phyloP scores from a whole-genome alignment of 2,797 vertebrate species.

The Acanthornis magna region DNA sequence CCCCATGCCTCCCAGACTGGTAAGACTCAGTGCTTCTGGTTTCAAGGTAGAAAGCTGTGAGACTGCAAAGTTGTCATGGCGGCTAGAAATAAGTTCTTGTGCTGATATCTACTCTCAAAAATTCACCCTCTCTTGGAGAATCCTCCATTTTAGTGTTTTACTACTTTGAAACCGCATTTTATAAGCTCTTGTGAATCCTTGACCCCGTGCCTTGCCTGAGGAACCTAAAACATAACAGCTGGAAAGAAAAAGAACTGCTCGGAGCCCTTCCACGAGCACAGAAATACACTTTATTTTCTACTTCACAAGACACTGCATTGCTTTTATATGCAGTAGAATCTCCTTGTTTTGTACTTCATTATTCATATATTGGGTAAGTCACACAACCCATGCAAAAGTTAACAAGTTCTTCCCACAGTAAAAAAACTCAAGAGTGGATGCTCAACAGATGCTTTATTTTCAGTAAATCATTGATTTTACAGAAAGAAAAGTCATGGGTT shows the following conservation, averaged over 20 bases:
- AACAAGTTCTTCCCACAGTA: neutral
- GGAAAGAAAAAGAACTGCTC: neutral
- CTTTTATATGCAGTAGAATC: neutral
- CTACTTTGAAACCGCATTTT: neutral
- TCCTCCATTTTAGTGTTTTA: neutral
- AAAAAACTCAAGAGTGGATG: neutral
- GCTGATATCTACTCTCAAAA: neutral
- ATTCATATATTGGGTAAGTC: neutral
- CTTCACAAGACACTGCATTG: neutral
- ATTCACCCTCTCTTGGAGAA: neutral
- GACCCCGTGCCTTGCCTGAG: neutral
- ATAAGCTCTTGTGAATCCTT: neutral
- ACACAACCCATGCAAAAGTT: neutral
- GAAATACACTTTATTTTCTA: neutral
- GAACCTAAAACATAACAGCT: neutral
- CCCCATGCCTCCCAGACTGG: fast-evolving
- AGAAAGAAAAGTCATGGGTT: neutral
- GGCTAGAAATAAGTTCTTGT: neutral
- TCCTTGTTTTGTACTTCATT: neutral
- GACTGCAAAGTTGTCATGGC: neutral
- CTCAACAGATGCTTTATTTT: neutral
- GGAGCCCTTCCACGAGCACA: neutral
- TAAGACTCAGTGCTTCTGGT: fast-evolving
- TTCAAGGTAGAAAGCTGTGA: no score
- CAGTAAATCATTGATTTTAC: neutral